Evolutionary conservation across 2,113 vertebrate genomes (phyloP).

Genomic region (Sylvietta virens): DNA sequence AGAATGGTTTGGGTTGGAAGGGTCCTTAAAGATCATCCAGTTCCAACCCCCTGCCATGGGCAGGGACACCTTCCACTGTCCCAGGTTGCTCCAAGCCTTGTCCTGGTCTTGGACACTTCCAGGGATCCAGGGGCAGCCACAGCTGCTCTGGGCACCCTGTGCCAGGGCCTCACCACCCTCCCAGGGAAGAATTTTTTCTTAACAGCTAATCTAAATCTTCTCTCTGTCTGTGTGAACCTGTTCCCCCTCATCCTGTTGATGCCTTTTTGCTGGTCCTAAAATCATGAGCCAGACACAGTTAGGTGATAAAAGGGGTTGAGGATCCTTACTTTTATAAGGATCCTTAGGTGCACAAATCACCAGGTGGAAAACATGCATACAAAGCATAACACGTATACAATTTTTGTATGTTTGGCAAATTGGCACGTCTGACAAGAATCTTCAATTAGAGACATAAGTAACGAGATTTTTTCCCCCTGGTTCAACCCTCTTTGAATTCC

Average conservation of each 20-base stretch:
- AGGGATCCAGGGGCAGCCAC: background rate
- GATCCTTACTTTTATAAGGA: background rate
- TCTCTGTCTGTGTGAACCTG: background rate
- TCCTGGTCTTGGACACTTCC: background rate
- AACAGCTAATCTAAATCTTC: background rate
- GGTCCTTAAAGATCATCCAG: background rate
- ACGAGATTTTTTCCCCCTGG: background rate
- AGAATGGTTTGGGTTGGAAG: background rate
- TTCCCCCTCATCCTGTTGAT: background rate
- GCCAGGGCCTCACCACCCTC: too few relatives aligned
- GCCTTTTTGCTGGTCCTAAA: background rate
- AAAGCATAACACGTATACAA: rapidly evolving
- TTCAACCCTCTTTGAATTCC: background rate
- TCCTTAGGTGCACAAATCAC: rapidly evolving
- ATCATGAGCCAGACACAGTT: background rate
- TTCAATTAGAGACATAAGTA: background rate
- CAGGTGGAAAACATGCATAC: background rate
- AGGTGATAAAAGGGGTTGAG: background rate
- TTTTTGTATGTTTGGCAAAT: background rate
- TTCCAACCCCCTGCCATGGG: background rate
- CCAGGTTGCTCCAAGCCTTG: background rate
- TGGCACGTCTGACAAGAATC: background rate
- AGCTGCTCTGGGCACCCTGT: background rate
- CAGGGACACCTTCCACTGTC: background rate
- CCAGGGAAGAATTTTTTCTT: background rate